Conservation (phyloP, 2,113 vertebrate species). For the Leucopsar rothschildi region DNA sequence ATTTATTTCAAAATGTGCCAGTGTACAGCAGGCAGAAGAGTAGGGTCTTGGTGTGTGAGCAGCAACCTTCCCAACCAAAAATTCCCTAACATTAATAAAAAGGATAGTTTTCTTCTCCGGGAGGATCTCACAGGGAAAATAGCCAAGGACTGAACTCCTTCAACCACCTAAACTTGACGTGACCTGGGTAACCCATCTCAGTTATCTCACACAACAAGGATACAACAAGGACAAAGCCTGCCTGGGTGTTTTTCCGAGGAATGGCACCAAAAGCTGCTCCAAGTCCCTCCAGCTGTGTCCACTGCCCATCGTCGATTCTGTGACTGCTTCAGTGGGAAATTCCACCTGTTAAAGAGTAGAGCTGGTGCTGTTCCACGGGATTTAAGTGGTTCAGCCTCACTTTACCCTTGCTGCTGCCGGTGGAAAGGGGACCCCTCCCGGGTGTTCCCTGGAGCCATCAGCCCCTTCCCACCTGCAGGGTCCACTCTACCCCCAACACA, state of each 20-base stretch:
- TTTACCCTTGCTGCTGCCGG: neutral
- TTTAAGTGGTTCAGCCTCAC: neutral
- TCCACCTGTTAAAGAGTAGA: neutral
- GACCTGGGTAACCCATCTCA: neutral
- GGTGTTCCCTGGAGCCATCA: neutral
- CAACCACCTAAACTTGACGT: neutral
- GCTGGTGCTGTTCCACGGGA: neutral
- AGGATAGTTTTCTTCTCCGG: neutral
- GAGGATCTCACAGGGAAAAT: neutral
- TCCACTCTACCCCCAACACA: fast-evolving
- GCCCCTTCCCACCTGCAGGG: neutral
- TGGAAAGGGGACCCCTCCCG: fast-evolving
- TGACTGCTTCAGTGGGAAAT: neutral
- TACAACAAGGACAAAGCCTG: neutral
- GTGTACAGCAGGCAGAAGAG: neutral
- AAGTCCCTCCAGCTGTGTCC: neutral
- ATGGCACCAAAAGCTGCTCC: neutral
- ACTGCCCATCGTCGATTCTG: fast-evolving
- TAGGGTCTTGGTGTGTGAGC: fast-evolving
- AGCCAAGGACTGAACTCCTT: neutral
- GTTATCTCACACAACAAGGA: neutral
- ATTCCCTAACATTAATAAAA: neutral
- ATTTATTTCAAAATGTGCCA: neutral
- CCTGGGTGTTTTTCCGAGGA: neutral
- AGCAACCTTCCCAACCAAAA: neutral